Percentiles rank a stretch among this genome's conserved stretches.
These are phyloP conservation scores for Zosterops japonicus DNA, from an alignment of 2,113 vertebrate genomes.

Conservation along the genomic window DNA sequence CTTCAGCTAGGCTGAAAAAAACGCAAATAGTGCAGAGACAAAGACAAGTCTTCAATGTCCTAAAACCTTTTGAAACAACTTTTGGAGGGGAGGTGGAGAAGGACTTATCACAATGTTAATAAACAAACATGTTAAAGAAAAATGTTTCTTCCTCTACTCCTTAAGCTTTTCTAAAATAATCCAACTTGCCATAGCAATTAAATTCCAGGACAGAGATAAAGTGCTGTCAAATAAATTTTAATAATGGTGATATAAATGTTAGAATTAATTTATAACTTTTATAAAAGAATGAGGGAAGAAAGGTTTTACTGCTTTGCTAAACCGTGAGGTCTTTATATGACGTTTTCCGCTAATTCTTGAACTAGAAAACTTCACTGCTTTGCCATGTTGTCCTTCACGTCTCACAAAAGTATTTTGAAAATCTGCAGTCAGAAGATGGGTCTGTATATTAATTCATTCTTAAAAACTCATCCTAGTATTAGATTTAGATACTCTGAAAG, in stretches of 20 bases:
- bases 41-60: not conserved
- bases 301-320: not conserved
- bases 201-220: not conserved
- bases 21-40: accelerated
- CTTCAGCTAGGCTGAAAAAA: not conserved
- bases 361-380: not conserved
- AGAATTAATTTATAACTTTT: not conserved
- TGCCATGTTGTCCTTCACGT: accelerated
- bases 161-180: not conserved
- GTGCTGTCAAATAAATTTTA: not conserved
- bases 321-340: not conserved
- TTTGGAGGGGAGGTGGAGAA: not conserved
- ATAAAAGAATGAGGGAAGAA: not conserved
- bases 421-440: not conserved
- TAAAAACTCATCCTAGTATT: not conserved
- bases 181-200: not conserved
- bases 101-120: not conserved
- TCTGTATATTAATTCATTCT: not conserved
- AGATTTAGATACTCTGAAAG: not conserved
- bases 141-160: not conserved
- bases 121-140: not conserved
- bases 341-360: not conserved
- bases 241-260: not conserved
- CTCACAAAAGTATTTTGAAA: not conserved
- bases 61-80: not conserved